Evolutionary conservation across 2,113 vertebrate species (phyloP).

Genomic region (Aspiorhynchus laticeps): DNA sequence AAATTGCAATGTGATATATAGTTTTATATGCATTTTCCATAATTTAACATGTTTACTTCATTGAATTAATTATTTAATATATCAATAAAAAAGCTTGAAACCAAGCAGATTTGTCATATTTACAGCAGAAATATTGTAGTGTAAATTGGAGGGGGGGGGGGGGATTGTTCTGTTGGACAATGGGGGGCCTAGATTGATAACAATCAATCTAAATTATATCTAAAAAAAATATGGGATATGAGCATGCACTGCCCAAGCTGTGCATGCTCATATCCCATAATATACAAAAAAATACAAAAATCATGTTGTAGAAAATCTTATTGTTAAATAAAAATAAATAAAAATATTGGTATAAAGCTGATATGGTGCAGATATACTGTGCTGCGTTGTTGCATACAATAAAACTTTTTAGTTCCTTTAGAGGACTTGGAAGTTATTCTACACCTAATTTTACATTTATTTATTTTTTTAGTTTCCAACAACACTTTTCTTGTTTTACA

Average conservation of each 20-base stretch:
- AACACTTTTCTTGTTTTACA: neutral
- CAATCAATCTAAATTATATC: neutral
- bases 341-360: neutral
- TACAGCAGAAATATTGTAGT: neutral
- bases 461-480: neutral
- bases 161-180: neutral
- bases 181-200: neutral
- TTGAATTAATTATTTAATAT: neutral
- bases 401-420: neutral
- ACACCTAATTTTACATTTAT: neutral
- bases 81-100: neutral
- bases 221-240: neutral
- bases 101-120: neutral
- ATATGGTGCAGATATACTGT: neutral
- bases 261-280: too few relatives aligned
- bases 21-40: too few relatives aligned
- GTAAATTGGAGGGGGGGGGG: too few relatives aligned
- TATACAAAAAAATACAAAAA: neutral
- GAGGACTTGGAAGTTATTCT: neutral
- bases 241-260: neutral
- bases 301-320: neutral
- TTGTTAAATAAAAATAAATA: neutral
- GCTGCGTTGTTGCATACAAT: neutral
- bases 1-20: neutral
- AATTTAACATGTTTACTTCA: neutral